Evolutionary conservation across 2,888 invertebrate species (phyloP), one percentile per base, ranked within the genome.

Genomic region (Philhelius pedissequus): DNA sequence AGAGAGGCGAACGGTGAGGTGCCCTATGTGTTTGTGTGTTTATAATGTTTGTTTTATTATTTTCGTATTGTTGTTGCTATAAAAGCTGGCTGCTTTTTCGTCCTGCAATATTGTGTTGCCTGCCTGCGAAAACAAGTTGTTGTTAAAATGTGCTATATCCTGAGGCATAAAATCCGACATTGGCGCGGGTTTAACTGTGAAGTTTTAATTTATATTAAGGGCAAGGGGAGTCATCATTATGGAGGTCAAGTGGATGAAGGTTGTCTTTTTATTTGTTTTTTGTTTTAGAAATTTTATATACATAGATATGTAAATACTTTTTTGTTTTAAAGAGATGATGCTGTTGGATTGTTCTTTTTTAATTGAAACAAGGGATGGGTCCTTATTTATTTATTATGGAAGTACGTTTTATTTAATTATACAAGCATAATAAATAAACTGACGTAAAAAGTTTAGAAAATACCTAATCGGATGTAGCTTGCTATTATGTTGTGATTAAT

Each of bases 1-100:
- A n/a, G n/a, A n/a, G n/a, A n/a, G n/a, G n/a, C n/a, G n/a, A n/a
- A n/a, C n/a, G n/a, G n/a, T n/a, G n/a, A 1, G 8, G 9, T 27
- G 27, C 52, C 2, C 25, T 54, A 11, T 13, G 4, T n/a, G n/a
- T n/a, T 35, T 56, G 62, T 77, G 20, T 32, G 54, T 56, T 62
- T 74, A 69, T 75, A 75, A 74, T 80, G 75, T 75, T 74, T 56
- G 62, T 75, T 80, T 69, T 75, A 70, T 75, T 75, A 75, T 80
- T 80, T 69, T 80, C 56, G 13, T 64, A 70, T 69, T 80, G 60
- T 22, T 56, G 32, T 50, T 71, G 54, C 43, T 30, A 11, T 43
- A 43, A 8, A 1, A 11, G 69, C 11, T 66, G 52, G 15, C 7
- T 30, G 45, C 6, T 20, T 50, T 38, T 66, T 43, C 54, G 35